phyloP scores from a whole-genome alignment of 2,797 vertebrate genomes.

The Leptodon cayanensis region DNA sequence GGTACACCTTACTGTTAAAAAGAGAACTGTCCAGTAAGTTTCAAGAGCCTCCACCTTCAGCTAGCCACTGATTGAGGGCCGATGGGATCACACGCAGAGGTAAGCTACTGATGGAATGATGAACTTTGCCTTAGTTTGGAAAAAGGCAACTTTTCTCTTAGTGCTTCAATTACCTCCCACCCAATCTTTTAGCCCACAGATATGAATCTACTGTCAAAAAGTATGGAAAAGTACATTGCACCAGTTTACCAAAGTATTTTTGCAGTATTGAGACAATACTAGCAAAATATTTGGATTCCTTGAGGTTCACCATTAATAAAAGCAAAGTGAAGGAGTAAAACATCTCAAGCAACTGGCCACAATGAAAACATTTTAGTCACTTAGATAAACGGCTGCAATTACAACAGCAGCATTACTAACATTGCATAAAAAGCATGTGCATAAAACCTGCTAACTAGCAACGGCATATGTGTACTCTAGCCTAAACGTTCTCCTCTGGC shows the following conservation, averaged over 20 bases:
- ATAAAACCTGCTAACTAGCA: neutral
- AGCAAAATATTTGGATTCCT: neutral
- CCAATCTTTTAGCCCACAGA: neutral
- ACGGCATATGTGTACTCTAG: neutral
- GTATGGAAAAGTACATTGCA: neutral
- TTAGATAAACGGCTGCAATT: neutral
- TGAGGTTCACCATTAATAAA: neutral
- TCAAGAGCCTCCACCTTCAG: neutral
- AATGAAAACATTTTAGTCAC: neutral
- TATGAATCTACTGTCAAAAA: neutral
- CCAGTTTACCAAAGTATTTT: neutral
- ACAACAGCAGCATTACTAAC: neutral
- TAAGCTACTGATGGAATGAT: neutral
- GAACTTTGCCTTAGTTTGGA: neutral
- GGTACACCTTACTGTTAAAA: neutral
- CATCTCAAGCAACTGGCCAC: neutral
- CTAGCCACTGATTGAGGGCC: accelerated
- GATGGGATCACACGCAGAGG: neutral
- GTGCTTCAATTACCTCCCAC: neutral
- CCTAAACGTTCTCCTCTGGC: neutral
- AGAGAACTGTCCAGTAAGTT: neutral
- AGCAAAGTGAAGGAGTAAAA: neutral
- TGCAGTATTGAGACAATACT: neutral
- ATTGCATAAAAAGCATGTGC: accelerated
- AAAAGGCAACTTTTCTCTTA: neutral